phyloP scores from a whole-genome alignment of 64 coral and sea anemone species.

The Exaiptasia diaphana region DNA sequence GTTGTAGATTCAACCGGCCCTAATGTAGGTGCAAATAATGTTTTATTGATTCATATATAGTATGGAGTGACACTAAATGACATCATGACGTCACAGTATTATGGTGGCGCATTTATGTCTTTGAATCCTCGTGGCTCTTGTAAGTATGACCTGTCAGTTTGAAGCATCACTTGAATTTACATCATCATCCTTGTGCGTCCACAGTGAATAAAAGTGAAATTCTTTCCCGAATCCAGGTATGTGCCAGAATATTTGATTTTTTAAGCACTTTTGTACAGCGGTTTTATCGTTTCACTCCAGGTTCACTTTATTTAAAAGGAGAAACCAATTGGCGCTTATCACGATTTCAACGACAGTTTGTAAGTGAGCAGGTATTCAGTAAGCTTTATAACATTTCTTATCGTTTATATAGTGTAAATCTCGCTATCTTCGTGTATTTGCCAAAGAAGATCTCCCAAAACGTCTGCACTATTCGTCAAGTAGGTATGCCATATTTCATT shows the following conservation, averaged over 20 bases:
- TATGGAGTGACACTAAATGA: conserved; percentile 81
- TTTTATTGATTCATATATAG: conserved; percentile 10
- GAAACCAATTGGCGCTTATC: no score
- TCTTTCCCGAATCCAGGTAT: conserved; percentile 24
- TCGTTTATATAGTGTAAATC: conserved; percentile 63
- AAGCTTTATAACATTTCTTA: neutral
- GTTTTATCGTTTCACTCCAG: no score
- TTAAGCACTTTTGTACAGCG: no score
- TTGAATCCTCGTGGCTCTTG: conserved; percentile 50
- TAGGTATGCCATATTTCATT: no score
- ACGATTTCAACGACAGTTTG: no score
- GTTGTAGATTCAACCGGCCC: no score
- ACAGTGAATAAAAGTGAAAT: conserved; percentile 13
- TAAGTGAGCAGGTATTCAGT: no score
- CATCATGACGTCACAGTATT: conserved; percentile 37
- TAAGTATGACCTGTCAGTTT: neutral
- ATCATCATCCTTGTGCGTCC: neutral
- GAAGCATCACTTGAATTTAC: neutral
- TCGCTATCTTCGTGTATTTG: conserved; percentile 48
- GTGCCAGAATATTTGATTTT: no score
- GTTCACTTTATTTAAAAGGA: no score
- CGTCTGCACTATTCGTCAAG: conserved; percentile 71
- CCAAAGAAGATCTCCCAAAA: conserved; percentile 69
- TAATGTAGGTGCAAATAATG: no score
- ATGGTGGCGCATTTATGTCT: conserved; percentile 62